phyloP scores from a whole-genome alignment of 2,888 invertebrate genomes.

The Smittia aterrima region DNA sequence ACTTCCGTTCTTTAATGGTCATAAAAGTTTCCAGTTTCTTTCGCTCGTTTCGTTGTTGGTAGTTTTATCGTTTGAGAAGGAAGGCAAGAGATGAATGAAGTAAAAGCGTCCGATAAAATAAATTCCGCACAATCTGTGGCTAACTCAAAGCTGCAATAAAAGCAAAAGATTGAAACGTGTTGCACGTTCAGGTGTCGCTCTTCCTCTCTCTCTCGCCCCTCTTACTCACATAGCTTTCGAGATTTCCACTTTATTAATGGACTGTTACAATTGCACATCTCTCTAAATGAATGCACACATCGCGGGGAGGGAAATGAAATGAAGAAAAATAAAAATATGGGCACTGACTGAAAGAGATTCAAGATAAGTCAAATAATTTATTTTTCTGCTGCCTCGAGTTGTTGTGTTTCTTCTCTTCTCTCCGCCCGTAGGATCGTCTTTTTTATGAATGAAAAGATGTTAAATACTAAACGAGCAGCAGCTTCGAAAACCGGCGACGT shows the following conservation, averaged over 20 bases:
- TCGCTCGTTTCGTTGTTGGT: not conserved
- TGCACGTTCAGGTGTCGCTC: constrained; percentile 23
- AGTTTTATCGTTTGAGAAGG: not conserved
- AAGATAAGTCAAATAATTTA: constrained; percentile 29
- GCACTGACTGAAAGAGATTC: constrained; percentile 4
- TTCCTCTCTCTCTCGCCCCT: not conserved
- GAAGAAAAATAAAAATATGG: not conserved
- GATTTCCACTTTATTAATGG: constrained; percentile 30
- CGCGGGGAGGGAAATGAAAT: not conserved
- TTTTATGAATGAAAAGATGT: constrained; percentile 29
- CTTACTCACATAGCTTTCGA: not conserved
- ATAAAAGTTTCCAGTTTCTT: constrained; percentile 39
- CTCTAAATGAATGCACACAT: not conserved
- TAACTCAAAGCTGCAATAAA: not conserved
- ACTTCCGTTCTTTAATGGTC: constrained; percentile 44
- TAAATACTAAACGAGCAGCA: not conserved
- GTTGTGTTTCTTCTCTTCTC: constrained; percentile 1
- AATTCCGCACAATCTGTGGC: constrained; percentile 8
- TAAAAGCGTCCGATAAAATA: constrained; percentile 4
- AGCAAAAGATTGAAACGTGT: constrained; percentile 7
- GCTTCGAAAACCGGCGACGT: constrained; percentile 16
- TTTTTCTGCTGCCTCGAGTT: not conserved
- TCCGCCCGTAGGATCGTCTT: constrained; percentile 8
- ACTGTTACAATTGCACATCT: constrained; percentile 15
- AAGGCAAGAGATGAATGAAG: constrained; percentile 10